Evolutionary conservation across 1,140 invertebrate species (phyloP).

Genomic region (Drosophila baimaii): DNA sequence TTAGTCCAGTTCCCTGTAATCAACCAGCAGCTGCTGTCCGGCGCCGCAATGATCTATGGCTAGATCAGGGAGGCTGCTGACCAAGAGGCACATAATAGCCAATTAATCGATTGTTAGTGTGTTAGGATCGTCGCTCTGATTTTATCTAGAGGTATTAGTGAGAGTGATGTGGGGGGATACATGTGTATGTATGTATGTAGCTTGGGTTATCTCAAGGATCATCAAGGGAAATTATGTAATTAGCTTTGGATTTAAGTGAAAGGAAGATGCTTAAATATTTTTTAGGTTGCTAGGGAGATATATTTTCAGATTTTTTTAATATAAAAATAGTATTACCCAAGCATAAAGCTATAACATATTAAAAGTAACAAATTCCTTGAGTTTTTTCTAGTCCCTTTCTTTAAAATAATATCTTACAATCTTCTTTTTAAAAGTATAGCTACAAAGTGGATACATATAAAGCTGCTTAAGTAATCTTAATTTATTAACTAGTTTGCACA

Average conservation of each 20-base stretch:
- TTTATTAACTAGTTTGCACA: too few species aligned
- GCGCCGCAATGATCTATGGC: conserved; percentile 48
- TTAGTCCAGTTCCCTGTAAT: conserved; percentile 46
- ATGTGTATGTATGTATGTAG: too few species aligned
- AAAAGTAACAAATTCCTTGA: too few species aligned
- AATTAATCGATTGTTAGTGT: conserved; percentile 47
- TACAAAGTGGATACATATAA: too few species aligned
- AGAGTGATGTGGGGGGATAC: background rate
- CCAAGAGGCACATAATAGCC: conserved; percentile 35
- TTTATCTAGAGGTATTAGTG: conserved; percentile 2
- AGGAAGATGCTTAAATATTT: background rate
- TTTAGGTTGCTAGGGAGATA: too few species aligned
- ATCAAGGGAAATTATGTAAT: background rate
- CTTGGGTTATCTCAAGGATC: background rate
- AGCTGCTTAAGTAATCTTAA: too few species aligned
- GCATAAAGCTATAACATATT: too few species aligned
- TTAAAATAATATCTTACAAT: too few species aligned
- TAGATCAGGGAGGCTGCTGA: conserved; percentile 40
- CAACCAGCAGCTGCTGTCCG: conserved; percentile 51
- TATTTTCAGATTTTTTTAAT: background rate
- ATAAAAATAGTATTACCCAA: too few species aligned
- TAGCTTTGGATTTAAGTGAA: background rate
- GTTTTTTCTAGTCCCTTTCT: too few species aligned
- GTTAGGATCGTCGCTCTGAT: conserved; percentile 12
- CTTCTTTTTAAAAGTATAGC: too few species aligned